Evolutionary conservation across 1,140 invertebrate genomes (phyloP).

Genomic region (Chionoecetes opilio): DNA sequence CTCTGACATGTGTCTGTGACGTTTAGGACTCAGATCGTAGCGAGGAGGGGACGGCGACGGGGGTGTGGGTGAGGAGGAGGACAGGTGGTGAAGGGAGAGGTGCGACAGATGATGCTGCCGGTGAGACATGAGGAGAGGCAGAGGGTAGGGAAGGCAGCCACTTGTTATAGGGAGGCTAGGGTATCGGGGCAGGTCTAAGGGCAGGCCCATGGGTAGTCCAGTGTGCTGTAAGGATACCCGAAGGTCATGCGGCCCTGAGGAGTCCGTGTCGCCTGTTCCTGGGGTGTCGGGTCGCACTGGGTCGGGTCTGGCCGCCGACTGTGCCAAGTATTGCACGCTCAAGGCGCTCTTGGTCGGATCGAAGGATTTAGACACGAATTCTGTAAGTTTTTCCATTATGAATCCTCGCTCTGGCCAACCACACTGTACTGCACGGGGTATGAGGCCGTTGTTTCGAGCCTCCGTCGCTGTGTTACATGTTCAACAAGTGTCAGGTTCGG

Average conservation of each 20-base stretch:
- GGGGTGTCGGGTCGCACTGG: conserved; percentile 78
- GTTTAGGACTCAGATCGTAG: conserved; percentile 64
- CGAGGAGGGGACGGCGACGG: conserved; percentile 66
- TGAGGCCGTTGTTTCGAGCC: neutral
- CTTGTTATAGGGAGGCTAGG: conserved; percentile 78
- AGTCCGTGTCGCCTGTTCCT: conserved; percentile 82
- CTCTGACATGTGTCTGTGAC: conserved; percentile 53
- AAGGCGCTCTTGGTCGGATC: conserved; percentile 83
- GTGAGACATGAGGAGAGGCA: conserved; percentile 71
- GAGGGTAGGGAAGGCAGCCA: conserved; percentile 68
- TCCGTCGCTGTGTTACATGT: conserved; percentile 50
- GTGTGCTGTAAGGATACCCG: conserved; percentile 79
- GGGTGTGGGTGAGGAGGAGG: conserved; percentile 61
- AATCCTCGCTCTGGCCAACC: neutral
- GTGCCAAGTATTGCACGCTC: conserved; percentile 82
- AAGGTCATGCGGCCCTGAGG: conserved; percentile 83
- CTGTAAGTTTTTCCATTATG: conserved; percentile 88
- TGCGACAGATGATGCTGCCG: conserved; percentile 44
- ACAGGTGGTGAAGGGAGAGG: conserved; percentile 50
- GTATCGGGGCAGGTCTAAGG: conserved; percentile 82
- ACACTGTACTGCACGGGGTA: neutral
- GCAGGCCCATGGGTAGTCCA: conserved; percentile 77
- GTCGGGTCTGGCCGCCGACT: conserved; percentile 79
- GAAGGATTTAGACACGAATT: conserved; percentile 90
- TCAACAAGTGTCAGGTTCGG: conserved; percentile 73